phyloP scores from a whole-genome alignment of 1,140 invertebrate species.

The Drosophila ficusphila region DNA sequence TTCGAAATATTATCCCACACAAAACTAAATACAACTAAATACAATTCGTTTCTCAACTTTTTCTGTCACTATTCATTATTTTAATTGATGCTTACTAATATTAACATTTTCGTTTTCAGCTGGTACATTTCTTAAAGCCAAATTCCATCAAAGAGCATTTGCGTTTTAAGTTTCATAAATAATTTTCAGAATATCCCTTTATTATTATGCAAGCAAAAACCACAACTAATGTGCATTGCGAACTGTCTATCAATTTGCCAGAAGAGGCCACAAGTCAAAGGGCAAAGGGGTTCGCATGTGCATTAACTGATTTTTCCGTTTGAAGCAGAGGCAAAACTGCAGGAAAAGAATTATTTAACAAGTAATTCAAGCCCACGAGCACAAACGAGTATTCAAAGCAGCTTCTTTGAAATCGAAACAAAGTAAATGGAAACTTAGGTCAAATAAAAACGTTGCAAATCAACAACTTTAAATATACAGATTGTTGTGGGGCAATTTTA shows the following conservation, averaged over 20 bases:
- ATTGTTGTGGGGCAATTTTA: constrained; percentile 22
- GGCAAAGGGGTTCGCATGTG: background rate
- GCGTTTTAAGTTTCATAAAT: constrained; percentile 2
- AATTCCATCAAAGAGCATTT: background rate
- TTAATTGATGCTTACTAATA: no score
- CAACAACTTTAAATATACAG: background rate
- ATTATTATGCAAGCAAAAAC: constrained; percentile 61
- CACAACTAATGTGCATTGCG: constrained; percentile 71
- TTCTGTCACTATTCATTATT: no score
- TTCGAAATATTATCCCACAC: no score
- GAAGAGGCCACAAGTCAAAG: constrained; percentile 5
- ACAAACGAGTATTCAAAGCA: background rate
- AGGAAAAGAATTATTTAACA: constrained; percentile 2
- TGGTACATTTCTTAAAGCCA: no score
- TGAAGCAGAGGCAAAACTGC: background rate
- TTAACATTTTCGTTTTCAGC: no score
- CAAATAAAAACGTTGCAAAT: background rate
- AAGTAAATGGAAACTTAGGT: background rate
- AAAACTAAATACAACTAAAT: no score
- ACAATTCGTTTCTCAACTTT: no score
- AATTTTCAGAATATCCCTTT: background rate
- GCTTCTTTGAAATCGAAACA: background rate
- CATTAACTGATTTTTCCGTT: constrained; percentile 4
- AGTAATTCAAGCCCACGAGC: background rate
- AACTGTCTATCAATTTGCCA: constrained; percentile 66